Evolutionary conservation across 2,113 vertebrate genomes (phyloP), one percentile per base, ranked within the genome.

Genomic region (Sinocyclocheilus maitianheensis): DNA sequence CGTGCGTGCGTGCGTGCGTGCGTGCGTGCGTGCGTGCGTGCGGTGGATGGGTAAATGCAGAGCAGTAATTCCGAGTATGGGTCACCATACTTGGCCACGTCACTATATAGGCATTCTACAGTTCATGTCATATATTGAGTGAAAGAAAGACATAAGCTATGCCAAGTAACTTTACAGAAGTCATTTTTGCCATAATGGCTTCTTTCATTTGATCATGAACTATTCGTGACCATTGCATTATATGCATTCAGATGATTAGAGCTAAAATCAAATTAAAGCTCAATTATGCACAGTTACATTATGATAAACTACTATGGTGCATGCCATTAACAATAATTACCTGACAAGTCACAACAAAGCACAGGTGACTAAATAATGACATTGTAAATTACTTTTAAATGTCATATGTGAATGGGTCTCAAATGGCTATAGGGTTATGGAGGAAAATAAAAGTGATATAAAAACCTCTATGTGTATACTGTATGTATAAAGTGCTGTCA

Each of bases 251-350:
- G 87, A 86, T 79, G 65, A 86, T 86, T 82, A 86, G 58, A 58
- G 74, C 62, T 63, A 80, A 83, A 83, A 88, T 86, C 46, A 12
- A 89, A 88, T 87, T 83, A 85, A 77, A 62, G 78, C 81, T 85
- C 84, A 90, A 90, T 90, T 90, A 91, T 74, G 84, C 63, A 30
- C 48, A 55, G 80, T 84, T 87, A 86, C 69, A 85, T 84, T 87
- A 85, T 88, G 63, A 79, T 79, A 60, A 87, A 89, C 86, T 75
- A 89, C 86, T 75, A 79, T 24, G 40, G 84, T 80, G 81, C 85
- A 85, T 71, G 26, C 87, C 87, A 90, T 91, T 90, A 91, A 86
- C 79, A 88, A 86, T 87, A 87, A 89, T 90, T 89, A 90, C 81
- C 74, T 84, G 77, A 77, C 87, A 65, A 81, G 84, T 51, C 67